Conservation (phyloP, 2,888 invertebrate genomes). For the Hartigia nigra region DNA sequence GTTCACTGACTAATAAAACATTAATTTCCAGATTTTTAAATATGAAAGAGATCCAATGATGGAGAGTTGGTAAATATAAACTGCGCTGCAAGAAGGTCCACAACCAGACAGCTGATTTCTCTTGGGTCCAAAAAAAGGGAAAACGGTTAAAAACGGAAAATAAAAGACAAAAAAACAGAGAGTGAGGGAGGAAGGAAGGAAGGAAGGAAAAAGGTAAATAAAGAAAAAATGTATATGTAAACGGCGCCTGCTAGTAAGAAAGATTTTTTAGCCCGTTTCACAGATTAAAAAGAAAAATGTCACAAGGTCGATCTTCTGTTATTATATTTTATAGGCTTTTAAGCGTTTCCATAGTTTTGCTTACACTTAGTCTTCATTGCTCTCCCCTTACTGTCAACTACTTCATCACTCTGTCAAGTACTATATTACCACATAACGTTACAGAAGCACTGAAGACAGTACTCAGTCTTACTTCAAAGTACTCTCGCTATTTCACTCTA, state of each 20-base stretch:
- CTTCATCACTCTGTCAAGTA: background rate
- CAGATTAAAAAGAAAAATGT: background rate
- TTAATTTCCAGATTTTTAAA: background rate
- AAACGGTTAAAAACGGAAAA: background rate
- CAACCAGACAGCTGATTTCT: background rate
- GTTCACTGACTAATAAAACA: background rate
- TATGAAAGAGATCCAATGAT: background rate
- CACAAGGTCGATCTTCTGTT: background rate
- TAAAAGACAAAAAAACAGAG: background rate
- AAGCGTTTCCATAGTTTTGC: background rate
- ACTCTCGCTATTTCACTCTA: background rate
- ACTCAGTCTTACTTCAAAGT: background rate
- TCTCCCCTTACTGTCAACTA: background rate
- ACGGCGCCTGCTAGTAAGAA: background rate
- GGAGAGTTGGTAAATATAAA: background rate
- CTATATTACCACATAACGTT: background rate
- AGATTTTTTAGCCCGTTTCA: background rate
- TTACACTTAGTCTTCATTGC: background rate
- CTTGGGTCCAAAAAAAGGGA: background rate
- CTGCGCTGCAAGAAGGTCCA: background rate
- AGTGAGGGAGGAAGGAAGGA: too few relatives aligned
- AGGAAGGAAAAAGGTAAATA: too few relatives aligned
- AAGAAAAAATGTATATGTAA: background rate
- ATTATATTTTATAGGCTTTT: background rate
- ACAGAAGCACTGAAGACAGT: background rate